A percentile compares a stretch with the other conserved stretches of the same genome.
Evolutionary conservation across 2,888 invertebrate species (phyloP).

Genomic region (Agrotis ipsilon): DNA sequence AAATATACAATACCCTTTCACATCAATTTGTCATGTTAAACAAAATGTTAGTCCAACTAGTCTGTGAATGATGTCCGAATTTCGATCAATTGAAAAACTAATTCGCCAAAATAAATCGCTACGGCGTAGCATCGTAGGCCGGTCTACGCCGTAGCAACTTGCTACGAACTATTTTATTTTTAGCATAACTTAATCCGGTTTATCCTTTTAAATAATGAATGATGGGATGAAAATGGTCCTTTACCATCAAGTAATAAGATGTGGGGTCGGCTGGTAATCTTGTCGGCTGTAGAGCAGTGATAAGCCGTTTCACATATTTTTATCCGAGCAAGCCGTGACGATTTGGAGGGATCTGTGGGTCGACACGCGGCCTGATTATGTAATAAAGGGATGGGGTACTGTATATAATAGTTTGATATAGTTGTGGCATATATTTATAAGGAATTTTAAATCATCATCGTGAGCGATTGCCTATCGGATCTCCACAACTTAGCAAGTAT

Average conservation of each 20-base stretch:
- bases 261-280: slow-evolving; percentile 7
- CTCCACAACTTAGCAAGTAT: too few species aligned
- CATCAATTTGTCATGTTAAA: too few species aligned
- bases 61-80: too few species aligned
- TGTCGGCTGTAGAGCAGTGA: slow-evolving; percentile 1
- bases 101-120: too few species aligned
- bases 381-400: slow-evolving; percentile 14
- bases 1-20: too few species aligned
- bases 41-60: too few species aligned
- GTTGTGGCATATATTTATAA: too few species aligned
- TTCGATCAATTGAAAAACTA: too few species aligned
- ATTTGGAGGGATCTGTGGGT: slow-evolving; percentile 2
- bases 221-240: neutral
- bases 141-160: slow-evolving; percentile 25
- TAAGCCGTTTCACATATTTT: slow-evolving; percentile 28
- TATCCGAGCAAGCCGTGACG: slow-evolving; percentile 9
- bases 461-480: too few species aligned
- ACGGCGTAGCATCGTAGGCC: slow-evolving; percentile 1
- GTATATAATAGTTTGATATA: neutral
- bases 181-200: neutral
- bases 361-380: slow-evolving; percentile 11
- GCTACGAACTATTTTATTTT: slow-evolving; percentile 5
- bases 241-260: slow-evolving; percentile 8
- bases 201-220: slow-evolving; percentile 13
- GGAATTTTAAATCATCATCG: too few species aligned